phyloP scores from a whole-genome alignment of 2,113 vertebrate species.

The Myotis lucifugus region DNA sequence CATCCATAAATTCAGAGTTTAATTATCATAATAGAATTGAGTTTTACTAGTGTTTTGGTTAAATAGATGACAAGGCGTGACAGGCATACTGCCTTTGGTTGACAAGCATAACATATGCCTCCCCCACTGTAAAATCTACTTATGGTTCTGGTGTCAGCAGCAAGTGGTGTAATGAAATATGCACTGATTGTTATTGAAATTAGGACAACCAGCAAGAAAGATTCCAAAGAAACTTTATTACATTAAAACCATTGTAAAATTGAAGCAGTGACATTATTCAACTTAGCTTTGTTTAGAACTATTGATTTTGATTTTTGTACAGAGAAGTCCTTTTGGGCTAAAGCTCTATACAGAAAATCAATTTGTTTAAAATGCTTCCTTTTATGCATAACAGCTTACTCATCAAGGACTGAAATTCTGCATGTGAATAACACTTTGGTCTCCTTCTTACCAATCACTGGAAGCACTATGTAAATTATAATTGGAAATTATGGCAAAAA shows the following conservation, averaged over 20 bases:
- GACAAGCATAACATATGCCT: conserved; percentile 24
- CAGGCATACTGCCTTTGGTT: conserved; percentile 63
- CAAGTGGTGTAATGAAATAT: conserved; percentile 57
- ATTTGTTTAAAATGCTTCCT: conserved; percentile 78
- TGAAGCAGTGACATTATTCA: conserved; percentile 73
- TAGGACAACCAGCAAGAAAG: conserved; percentile 70
- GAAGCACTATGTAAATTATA: conserved; percentile 66
- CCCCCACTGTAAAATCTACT: conserved; percentile 27
- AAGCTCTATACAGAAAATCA: conserved; percentile 78
- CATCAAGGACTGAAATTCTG: conserved; percentile 58
- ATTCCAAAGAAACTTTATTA: conserved; percentile 76
- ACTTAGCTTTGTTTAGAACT: conserved; percentile 81
- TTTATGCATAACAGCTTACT: conserved; percentile 73
- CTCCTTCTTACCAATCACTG: conserved; percentile 19
- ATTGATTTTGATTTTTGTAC: conserved; percentile 80
- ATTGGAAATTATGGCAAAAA: conserved; percentile 65
- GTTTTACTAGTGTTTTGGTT: conserved; percentile 63
- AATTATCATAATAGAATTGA: conserved; percentile 65
- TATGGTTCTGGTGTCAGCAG: conserved; percentile 65
- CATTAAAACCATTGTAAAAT: conserved; percentile 80
- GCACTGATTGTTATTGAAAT: conserved; percentile 71
- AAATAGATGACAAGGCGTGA: conserved; percentile 67
- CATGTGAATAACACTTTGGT: conserved; percentile 57
- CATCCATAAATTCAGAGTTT: conserved; percentile 61
- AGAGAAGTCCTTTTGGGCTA: conserved; percentile 77